Base-by-base conservation (phyloP, 1,140 invertebrate species). In the Chironomus striatipennis region DNA sequence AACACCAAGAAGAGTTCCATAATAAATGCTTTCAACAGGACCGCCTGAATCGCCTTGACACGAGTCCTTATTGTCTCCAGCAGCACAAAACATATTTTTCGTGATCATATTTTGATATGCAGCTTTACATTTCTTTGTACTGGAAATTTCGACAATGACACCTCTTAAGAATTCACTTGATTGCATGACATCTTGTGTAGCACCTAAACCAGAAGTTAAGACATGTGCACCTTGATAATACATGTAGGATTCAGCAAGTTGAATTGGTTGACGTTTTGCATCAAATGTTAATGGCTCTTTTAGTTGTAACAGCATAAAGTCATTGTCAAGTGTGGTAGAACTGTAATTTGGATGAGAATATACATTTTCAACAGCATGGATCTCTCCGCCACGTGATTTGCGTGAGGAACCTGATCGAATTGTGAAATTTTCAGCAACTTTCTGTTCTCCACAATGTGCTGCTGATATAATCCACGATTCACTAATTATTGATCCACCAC, bases 81-180 rank as follows among this genome's bases (percentile, higher is more conserved):
- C 84, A 24, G 87, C 87, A 78, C 88, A 89, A 76, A 89, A 83
- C 87, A 89, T 88, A 73, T 85, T 84, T 0, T 82, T 76, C 0
- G 86, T 87, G 24, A 87, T 83, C 9, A 20, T 20, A 10, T 21
- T 17, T 0, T 3, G 17, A 70, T 70, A 70, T 20, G 65, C 65
- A 3, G n/a, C 20, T 18, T 10, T 3, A 12, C 65, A 70, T 70
- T 0, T 18, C n/a, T 70, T 7, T 21, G n/a, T 7, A 70, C 20
- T 70, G 3, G 20, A 20, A 70, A 70, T 10, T 20, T 20, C 9
- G 10, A 70, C 65, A 12, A 70, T 12, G 18, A 70, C 65, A 3
- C 65, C 65, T 18, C 65, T 15, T 6, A 70, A 21, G 20, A 70
- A 70, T 70, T 70, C 65, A 70, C 10, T 70, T 3, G 65, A 70